A percentile compares a stretch with the other conserved stretches of the same genome.
These are phyloP conservation scores for Lagopus muta DNA, from an alignment of 2,113 vertebrate species.

Conservation along the genomic window DNA sequence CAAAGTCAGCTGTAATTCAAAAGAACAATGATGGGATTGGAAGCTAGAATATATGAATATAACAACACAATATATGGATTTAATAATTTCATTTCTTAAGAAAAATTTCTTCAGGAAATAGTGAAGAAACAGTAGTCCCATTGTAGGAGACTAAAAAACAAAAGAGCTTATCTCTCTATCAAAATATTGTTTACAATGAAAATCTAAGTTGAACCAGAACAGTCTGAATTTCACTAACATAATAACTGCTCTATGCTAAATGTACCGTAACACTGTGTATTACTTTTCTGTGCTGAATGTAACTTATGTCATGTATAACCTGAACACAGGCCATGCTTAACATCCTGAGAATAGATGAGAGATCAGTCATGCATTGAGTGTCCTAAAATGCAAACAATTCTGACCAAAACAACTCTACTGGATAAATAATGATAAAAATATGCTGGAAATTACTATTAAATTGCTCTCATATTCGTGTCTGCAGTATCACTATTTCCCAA, in stretches of 20 bases:
- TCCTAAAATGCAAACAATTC: neutral
- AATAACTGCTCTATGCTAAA: neutral
- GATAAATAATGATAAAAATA: neutral
- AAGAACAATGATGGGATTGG: too few species aligned
- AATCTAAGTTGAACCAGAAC: neutral
- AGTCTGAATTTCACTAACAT: neutral
- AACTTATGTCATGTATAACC: neutral
- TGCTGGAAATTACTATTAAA: neutral
- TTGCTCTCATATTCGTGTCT: neutral
- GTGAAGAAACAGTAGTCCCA: neutral
- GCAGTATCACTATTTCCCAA: neutral
- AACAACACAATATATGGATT: too few species aligned
- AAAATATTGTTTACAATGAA: neutral
- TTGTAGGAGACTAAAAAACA: neutral
- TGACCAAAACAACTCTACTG: neutral
- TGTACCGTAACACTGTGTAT: neutral
- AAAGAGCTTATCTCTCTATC: neutral
- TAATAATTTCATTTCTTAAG: too few species aligned
- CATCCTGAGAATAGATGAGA: neutral
- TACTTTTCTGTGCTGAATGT: neutral
- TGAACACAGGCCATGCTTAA: neutral
- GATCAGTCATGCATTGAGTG: too few species aligned
- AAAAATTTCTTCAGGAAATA: neutral
- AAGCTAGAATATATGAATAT: too few species aligned
- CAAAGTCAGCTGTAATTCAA: too few species aligned